phyloP scores from a whole-genome alignment of 2,113 vertebrate genomes.

The Scomber japonicus region DNA sequence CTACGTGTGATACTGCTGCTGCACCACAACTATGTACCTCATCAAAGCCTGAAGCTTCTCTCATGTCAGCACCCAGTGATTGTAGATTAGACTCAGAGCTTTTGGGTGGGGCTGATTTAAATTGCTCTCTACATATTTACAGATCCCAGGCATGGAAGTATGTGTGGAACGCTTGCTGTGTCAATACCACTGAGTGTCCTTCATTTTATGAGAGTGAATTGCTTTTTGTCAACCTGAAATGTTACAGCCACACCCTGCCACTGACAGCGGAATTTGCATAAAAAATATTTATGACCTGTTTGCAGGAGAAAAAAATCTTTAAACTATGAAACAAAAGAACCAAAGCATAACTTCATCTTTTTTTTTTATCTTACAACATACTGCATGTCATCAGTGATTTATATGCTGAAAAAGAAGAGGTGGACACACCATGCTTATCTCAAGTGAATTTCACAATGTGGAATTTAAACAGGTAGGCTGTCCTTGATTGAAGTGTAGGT shows the following conservation, averaged over 20 bases:
- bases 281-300: not conserved
- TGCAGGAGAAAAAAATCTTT: not conserved
- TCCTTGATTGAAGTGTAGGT: not conserved
- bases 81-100: not conserved
- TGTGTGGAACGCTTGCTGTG: constrained; percentile 43
- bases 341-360: too few species aligned
- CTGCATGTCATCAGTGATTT: not conserved
- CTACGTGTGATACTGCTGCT: constrained; percentile 1
- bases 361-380: too few species aligned
- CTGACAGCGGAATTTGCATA: not conserved
- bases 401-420: too few species aligned
- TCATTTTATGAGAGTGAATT: not conserved
- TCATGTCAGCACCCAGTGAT: not conserved
- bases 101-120: constrained; percentile 36
- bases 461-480: constrained; percentile 38
- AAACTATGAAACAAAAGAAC: not conserved
- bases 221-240: not conserved
- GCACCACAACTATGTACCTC: not conserved
- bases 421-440: constrained; percentile 14
- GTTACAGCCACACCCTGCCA: constrained; percentile 39
- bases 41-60: not conserved
- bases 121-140: constrained; percentile 42
- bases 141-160: constrained; percentile 25
- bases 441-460: constrained; percentile 18
- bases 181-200: constrained; percentile 9